A percentile compares a stretch with the other conserved stretches of the same genome.
These are phyloP conservation scores for Coregonus suidteri DNA, from an alignment of 2,797 vertebrate genomes.

Conservation along the genomic window DNA sequence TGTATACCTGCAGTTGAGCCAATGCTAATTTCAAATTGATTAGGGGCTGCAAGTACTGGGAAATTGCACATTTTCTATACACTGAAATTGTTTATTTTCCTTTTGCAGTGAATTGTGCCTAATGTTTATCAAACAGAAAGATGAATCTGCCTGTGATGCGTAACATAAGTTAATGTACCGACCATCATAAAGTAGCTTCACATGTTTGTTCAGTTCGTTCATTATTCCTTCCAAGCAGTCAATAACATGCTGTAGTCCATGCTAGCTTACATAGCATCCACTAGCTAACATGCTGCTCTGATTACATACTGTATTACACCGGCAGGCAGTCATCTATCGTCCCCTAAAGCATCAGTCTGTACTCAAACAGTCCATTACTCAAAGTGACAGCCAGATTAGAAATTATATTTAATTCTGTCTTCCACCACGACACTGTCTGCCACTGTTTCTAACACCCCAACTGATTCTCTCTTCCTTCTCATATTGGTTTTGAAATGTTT, in stretches of 20 bases:
- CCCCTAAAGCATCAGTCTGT: slow-evolving; percentile 2
- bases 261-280: neutral
- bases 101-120: too few relatives aligned
- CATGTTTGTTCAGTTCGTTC: neutral
- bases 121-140: neutral
- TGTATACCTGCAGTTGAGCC: too few relatives aligned
- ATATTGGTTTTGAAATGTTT: slow-evolving; percentile 23
- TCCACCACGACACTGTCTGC: slow-evolving; percentile 15
- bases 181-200: neutral
- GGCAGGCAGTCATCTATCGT: too few relatives aligned
- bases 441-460: neutral
- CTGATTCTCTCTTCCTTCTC: slow-evolving; percentile 26
- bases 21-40: too few relatives aligned
- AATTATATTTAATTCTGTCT: slow-evolving; percentile 34
- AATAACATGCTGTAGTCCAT: neutral
- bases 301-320: neutral
- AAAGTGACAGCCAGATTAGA: slow-evolving; percentile 40
- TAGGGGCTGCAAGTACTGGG: too few relatives aligned
- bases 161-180: neutral
- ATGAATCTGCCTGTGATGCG: too few relatives aligned
- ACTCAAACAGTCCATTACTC: slow-evolving; percentile 18
- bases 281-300: neutral
- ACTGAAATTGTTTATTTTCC: neutral
- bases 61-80: too few relatives aligned
- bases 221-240: too few relatives aligned